Percentiles rank a stretch among this genome's conserved stretches.
Evolutionary conservation across 2,113 vertebrate genomes (phyloP).

Genomic region (Hippocampus mohnikei): DNA sequence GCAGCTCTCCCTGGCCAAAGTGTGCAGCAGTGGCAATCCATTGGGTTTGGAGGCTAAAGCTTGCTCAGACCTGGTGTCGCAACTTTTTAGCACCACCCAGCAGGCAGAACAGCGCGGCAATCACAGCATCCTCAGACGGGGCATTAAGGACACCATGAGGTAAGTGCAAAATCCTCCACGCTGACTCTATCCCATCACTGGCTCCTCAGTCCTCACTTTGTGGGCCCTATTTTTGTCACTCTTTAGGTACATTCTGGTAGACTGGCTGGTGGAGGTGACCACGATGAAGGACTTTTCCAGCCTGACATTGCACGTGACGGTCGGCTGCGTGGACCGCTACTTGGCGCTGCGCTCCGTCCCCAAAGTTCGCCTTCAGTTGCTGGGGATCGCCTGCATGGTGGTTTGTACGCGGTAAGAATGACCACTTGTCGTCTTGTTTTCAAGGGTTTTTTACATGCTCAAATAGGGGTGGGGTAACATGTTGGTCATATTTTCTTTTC

Average conservation of each 20-base stretch:
- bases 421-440: neutral
- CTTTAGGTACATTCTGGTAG: slow-evolving; percentile 90
- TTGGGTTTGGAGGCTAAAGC: slow-evolving; percentile 78
- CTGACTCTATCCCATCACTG: too few species aligned
- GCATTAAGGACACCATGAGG: slow-evolving; percentile 97
- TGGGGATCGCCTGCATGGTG: slow-evolving; percentile 98
- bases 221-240: neutral
- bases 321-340: slow-evolving; percentile 91
- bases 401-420: slow-evolving; percentile 86
- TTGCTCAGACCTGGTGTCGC: slow-evolving; percentile 77
- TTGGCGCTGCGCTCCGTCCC: slow-evolving; percentile 81
- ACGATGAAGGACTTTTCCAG: slow-evolving; percentile 98
- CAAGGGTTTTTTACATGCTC: neutral
- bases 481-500: neutral
- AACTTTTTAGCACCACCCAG: slow-evolving; percentile 80
- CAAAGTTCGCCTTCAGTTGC: slow-evolving; percentile 84
- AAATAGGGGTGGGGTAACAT: neutral
- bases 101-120: slow-evolving; percentile 60
- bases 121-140: slow-evolving; percentile 77
- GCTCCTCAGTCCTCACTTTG: neutral
- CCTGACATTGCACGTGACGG: slow-evolving; percentile 88
- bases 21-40: slow-evolving; percentile 80
- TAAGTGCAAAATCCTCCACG: slow-evolving; percentile 38
- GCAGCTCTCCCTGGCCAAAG: slow-evolving; percentile 82
- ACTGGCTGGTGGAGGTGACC: slow-evolving; percentile 96